phyloP scores from a whole-genome alignment of 2,797 vertebrate species.

The Parauchenoglanis punctatus region DNA sequence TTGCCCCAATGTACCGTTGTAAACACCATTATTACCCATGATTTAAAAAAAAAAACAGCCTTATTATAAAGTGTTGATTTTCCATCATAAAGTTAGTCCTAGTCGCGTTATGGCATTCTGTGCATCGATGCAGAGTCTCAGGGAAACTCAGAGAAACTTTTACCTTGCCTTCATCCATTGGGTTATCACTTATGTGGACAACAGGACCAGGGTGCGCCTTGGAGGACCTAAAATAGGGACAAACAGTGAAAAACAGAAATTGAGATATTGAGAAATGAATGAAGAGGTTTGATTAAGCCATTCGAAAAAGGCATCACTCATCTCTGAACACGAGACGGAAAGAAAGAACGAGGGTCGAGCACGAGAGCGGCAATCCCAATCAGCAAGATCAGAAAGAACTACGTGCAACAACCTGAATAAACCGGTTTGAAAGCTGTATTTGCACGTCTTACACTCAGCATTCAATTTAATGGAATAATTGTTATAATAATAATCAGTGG shows the following conservation, averaged over 20 bases:
- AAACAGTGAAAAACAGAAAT: background rate
- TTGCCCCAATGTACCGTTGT: too few relatives aligned
- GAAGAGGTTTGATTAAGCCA: background rate
- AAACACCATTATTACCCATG: background rate
- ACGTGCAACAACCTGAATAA: background rate
- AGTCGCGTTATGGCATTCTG: background rate
- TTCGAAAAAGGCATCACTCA: background rate
- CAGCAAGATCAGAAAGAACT: background rate
- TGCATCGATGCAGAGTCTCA: background rate
- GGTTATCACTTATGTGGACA: slow-evolving; percentile 91
- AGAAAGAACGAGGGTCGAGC: background rate
- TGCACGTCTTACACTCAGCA: background rate
- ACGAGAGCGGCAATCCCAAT: background rate
- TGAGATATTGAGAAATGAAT: background rate
- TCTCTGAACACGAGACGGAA: background rate
- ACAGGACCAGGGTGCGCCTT: slow-evolving; percentile 89
- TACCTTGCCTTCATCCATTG: slow-evolving; percentile 93
- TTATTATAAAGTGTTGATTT: background rate
- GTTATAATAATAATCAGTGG: background rate
- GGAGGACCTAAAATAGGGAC: slow-evolving; percentile 76
- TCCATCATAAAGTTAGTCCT: background rate
- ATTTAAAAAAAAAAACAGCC: background rate
- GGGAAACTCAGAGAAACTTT: background rate
- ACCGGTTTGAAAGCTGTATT: background rate
- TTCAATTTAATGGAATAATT: background rate